Conservation (phyloP, 2,797 vertebrate species). For the Danio jaintianensis region DNA sequence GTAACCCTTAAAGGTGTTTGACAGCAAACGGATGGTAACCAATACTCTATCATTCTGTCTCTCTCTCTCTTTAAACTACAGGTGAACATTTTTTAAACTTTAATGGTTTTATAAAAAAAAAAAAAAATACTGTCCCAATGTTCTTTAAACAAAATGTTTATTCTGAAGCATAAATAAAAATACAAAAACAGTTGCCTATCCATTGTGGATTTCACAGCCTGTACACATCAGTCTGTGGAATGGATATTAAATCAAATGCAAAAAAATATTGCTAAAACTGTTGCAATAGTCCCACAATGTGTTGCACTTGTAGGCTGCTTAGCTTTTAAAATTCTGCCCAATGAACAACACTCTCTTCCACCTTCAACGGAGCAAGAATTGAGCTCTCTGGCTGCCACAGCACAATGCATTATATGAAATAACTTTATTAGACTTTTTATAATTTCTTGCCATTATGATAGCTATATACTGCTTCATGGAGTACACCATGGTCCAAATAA, state of each 20-base stretch:
- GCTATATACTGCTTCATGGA: background rate
- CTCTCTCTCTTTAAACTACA: background rate
- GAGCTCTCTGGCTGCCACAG: too few relatives aligned
- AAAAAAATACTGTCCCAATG: too few relatives aligned
- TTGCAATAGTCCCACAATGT: background rate
- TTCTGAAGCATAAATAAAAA: too few relatives aligned
- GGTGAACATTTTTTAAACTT: background rate
- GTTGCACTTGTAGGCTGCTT: background rate
- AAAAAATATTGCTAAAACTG: background rate
- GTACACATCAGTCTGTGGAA: background rate
- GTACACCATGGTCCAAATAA: background rate
- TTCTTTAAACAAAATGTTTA: too few relatives aligned
- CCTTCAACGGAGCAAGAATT: too few relatives aligned
- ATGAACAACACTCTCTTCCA: too few relatives aligned
- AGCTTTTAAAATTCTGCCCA: background rate
- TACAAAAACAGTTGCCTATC: too few relatives aligned
- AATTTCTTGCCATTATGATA: background rate
- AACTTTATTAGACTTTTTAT: too few relatives aligned
- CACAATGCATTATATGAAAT: too few relatives aligned
- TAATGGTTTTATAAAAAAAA: background rate
- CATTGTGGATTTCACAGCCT: background rate
- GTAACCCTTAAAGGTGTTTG: constrained; percentile 47
- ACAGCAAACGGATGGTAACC: constrained; percentile 34
- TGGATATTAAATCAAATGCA: background rate
- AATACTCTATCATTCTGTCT: background rate